A percentile compares a stretch with the other conserved stretches of the same genome.
Conservation (phyloP, 2,797 vertebrate species). For the Graptemys geographica region DNA sequence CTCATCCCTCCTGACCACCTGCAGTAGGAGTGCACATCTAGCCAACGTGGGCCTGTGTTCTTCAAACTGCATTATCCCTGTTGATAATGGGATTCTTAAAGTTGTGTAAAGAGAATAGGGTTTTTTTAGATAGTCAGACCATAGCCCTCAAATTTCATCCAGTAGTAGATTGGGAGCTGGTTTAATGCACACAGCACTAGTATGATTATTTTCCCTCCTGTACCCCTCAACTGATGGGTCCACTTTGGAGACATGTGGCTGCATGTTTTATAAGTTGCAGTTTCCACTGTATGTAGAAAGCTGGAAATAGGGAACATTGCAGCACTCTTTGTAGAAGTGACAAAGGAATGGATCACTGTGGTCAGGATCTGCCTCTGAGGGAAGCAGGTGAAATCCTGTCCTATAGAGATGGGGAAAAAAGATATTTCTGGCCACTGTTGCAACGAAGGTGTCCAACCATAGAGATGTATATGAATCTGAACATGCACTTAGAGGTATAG, state of each 20-base stretch:
- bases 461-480: not conserved
- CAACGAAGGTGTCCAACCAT: rapidly evolving
- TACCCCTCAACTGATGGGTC: not conserved
- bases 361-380: not conserved
- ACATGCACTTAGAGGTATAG: rapidly evolving
- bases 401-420: not conserved
- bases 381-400: conserved; percentile 5
- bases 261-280: conserved; percentile 9
- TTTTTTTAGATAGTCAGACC: not conserved
- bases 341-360: not conserved
- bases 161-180: not conserved
- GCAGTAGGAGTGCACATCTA: not conserved
- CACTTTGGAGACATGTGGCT: not conserved
- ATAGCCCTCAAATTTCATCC: not conserved
- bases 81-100: not conserved
- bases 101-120: not conserved
- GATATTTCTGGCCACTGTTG: not conserved
- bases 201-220: not conserved
- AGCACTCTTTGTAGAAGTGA: not conserved
- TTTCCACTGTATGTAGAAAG: conserved; percentile 3
- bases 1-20: not conserved
- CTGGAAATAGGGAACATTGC: not conserved
- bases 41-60: not conserved
- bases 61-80: not conserved
- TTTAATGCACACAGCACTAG: not conserved